phyloP scores from a whole-genome alignment of 2,888 invertebrate species.

The Chloromyia formosa region DNA sequence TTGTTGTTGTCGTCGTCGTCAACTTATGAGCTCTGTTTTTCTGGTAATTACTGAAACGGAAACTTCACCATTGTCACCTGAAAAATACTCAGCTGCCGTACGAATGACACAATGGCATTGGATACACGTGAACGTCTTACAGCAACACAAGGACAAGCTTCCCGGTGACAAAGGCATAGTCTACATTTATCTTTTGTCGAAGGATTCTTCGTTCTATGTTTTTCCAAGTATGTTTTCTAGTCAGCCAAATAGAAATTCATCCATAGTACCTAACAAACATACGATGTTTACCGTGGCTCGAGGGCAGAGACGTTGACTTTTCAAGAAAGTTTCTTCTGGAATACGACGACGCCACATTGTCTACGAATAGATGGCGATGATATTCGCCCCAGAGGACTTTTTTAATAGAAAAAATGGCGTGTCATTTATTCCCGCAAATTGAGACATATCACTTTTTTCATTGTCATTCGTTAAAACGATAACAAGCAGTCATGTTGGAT shows the following conservation, averaged over 20 bases:
- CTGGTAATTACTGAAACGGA: conserved; percentile 40
- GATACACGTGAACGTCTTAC: neutral
- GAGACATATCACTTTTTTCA: conserved; percentile 31
- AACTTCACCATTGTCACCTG: conserved; percentile 41
- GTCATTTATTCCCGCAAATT: conserved; percentile 35
- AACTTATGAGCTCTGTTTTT: conserved; percentile 31
- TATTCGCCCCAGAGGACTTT: conserved; percentile 36
- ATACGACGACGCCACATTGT: conserved; percentile 34
- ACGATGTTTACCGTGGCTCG: neutral
- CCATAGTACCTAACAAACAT: too few species aligned
- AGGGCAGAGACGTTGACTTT: neutral
- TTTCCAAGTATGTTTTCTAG: neutral
- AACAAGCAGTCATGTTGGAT: conserved; percentile 30
- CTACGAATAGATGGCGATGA: conserved; percentile 11
- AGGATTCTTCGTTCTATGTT: neutral
- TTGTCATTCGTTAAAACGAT: conserved; percentile 19
- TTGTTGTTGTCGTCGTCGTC: neutral
- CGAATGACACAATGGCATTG: neutral
- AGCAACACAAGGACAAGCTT: neutral
- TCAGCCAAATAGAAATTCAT: neutral
- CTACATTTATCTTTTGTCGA: too few species aligned
- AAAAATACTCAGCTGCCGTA: neutral
- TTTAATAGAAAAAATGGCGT: conserved; percentile 32
- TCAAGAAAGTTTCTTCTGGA: neutral
- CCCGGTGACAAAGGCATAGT: neutral